These are phyloP conservation scores for Thymallus thymallus DNA, from an alignment of 2,113 vertebrate genomes.

Conservation along the genomic window DNA sequence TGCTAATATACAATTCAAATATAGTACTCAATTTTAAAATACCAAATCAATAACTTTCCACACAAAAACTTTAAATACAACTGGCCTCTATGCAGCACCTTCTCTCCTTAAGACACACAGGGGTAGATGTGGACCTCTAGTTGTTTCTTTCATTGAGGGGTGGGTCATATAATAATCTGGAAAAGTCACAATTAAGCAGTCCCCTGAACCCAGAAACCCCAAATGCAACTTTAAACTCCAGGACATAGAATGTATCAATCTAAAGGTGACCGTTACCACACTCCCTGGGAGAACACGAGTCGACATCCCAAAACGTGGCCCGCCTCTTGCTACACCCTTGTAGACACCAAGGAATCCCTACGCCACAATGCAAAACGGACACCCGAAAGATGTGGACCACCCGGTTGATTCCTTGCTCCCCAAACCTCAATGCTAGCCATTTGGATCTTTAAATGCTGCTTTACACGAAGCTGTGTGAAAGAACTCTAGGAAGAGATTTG, in stretches of 20 bases:
- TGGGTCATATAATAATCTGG: constrained; percentile 69
- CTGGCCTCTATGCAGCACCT: constrained; percentile 56
- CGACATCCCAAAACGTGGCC: constrained; percentile 5
- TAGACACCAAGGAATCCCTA: constrained; percentile 49
- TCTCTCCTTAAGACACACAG: constrained; percentile 54
- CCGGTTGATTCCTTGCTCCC: constrained; percentile 35
- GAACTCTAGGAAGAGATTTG: constrained; percentile 74
- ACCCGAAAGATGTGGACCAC: constrained; percentile 5
- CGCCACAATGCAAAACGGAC: constrained; percentile 47
- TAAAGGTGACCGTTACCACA: constrained; percentile 65
- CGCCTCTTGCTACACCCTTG: constrained; percentile 56
- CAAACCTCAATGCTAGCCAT: constrained; percentile 54
- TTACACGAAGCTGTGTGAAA: constrained; percentile 65
- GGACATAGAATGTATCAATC: constrained; percentile 43
- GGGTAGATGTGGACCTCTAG: constrained; percentile 51
- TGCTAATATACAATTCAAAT: constrained; percentile 23
- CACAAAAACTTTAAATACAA: constrained; percentile 3
- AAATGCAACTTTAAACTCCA: constrained; percentile 51
- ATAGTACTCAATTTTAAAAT: too few relatives aligned
- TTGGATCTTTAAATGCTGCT: constrained; percentile 47
- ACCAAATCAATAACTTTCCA: too few relatives aligned
- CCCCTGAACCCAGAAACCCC: constrained; percentile 49
- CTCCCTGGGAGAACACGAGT: constrained; percentile 43
- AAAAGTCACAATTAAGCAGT: constrained; percentile 74
- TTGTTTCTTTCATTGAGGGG: constrained; percentile 49